These are phyloP conservation scores for Phenganax stokvisi DNA, from an alignment of 92 coral and sea anemone genomes.

Conservation along the genomic window DNA sequence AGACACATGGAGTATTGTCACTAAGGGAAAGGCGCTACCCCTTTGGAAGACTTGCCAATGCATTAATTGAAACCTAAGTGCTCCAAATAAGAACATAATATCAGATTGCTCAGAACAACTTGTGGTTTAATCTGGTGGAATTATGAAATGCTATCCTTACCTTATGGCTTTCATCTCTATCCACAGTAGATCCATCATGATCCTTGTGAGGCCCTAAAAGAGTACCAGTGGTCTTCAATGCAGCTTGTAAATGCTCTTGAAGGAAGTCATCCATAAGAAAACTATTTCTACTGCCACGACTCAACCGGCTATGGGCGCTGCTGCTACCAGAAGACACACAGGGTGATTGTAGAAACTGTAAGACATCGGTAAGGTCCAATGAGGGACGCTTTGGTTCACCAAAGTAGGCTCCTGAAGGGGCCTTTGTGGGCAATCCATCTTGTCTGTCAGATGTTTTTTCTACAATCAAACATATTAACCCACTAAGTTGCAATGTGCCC, in stretches of 20 bases:
- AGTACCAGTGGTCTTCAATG: constrained; percentile 57
- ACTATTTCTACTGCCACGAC: constrained; percentile 78
- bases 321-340: constrained; percentile 37
- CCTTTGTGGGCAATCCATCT: too few species aligned
- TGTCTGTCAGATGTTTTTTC: too few species aligned
- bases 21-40: too few species aligned
- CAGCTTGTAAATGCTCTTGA: constrained; percentile 70
- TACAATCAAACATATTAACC: too few species aligned
- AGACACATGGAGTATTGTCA: not conserved
- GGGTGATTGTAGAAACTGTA: constrained; percentile 74
- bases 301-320: constrained; percentile 53
- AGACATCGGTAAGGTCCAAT: constrained; percentile 76
- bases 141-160: not conserved
- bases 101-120: too few species aligned
- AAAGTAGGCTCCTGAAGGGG: constrained; percentile 27
- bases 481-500: too few species aligned
- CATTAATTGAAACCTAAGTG: not conserved
- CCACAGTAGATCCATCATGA: constrained; percentile 3
- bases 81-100: not conserved
- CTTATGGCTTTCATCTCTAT: not conserved
- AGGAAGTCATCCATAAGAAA: constrained; percentile 77
- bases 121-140: too few species aligned
- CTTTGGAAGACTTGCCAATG: too few species aligned
- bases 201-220: not conserved
- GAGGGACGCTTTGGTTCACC: constrained; percentile 64